Conservation (phyloP, 2,888 invertebrate species). For the Byasa hedistus region DNA sequence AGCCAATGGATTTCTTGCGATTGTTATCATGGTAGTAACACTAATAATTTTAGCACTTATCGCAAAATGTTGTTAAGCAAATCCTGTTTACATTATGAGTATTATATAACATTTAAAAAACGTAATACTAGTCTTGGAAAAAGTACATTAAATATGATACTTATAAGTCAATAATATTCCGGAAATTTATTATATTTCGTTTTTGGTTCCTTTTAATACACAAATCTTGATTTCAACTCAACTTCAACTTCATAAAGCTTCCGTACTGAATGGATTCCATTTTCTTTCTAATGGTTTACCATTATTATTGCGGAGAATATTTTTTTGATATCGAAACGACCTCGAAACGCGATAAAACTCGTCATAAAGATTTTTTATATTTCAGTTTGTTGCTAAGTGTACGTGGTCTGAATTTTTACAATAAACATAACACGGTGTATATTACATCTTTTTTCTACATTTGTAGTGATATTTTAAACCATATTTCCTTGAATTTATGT, state of each 20-base stretch:
- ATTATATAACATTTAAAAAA: no score
- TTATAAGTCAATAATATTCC: not conserved
- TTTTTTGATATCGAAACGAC: constrained; percentile 22
- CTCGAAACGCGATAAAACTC: constrained; percentile 20
- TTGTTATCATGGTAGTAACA: no score
- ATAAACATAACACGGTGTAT: not conserved
- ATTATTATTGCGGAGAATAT: constrained; percentile 1
- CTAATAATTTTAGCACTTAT: no score
- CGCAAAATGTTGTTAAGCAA: no score
- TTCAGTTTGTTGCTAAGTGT: constrained; percentile 14
- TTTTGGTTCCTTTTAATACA: not conserved
- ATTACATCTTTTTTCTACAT: not conserved
- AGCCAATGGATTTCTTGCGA: no score
- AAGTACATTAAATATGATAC: not conserved
- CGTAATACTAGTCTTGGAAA: no score
- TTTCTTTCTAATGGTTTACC: constrained; percentile 4
- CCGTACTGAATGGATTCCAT: constrained; percentile 3
- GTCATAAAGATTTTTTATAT: constrained; percentile 22
- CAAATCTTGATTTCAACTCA: not conserved
- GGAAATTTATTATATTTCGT: not conserved
- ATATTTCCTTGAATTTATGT: no score
- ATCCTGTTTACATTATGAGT: no score
- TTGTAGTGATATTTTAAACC: no score
- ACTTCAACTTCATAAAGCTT: not conserved
- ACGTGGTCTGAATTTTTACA: not conserved